phyloP scores from a whole-genome alignment of 2,113 vertebrate genomes.

The Epinephelus fuscoguttatus region DNA sequence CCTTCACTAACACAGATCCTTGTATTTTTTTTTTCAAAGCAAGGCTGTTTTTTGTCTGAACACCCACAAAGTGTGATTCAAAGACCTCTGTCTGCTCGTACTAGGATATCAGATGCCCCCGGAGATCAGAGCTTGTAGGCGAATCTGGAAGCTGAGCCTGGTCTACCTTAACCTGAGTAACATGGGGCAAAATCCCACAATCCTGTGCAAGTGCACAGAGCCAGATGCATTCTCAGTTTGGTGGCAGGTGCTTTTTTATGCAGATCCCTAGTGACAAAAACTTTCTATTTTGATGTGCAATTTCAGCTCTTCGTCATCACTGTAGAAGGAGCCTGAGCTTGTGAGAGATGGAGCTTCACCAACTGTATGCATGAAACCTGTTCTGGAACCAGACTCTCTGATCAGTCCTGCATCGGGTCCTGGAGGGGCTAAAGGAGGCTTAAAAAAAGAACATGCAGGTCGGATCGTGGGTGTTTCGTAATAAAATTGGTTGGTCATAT shows the following conservation, averaged over 20 bases:
- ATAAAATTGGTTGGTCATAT: too few relatives aligned
- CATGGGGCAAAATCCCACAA: background rate
- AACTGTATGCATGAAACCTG: background rate
- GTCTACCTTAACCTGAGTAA: background rate
- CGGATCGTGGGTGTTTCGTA: too few relatives aligned
- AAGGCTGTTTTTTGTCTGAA: slow-evolving; percentile 7
- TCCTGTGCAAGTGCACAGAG: background rate
- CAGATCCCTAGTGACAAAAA: background rate
- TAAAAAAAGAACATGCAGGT: too few relatives aligned
- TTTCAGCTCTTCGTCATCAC: background rate
- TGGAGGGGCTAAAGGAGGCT: too few relatives aligned
- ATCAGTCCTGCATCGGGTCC: too few relatives aligned
- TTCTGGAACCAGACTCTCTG: background rate
- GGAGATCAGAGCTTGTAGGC: background rate
- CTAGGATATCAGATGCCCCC: background rate
- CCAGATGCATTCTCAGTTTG: too few relatives aligned
- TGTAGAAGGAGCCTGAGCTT: too few relatives aligned
- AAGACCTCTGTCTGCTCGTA: background rate
- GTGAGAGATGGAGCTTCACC: background rate
- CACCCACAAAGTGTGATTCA: background rate
- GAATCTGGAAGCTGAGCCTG: background rate
- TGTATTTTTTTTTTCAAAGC: background rate
- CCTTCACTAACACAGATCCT: background rate
- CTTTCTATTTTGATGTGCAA: background rate
- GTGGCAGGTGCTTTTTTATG: background rate